phyloP scores from a whole-genome alignment of 2,113 vertebrate species.

The Copsychus sechellarum region DNA sequence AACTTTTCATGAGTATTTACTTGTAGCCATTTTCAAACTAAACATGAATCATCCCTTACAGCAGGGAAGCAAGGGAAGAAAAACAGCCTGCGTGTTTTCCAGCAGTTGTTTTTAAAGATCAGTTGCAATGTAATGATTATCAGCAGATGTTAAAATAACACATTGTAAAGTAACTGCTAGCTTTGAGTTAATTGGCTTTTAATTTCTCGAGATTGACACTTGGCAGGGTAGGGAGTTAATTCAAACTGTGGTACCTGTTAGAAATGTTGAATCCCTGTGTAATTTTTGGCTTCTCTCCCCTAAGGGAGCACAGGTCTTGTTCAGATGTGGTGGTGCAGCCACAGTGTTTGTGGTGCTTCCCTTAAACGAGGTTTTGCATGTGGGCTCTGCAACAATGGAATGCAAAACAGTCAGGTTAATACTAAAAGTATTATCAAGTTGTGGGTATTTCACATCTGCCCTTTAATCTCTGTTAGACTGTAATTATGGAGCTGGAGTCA shows the following conservation, averaged over 20 bases:
- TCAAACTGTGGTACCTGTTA: not conserved
- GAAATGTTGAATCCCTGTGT: not conserved
- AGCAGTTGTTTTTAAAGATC: not conserved
- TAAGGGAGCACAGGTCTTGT: not conserved
- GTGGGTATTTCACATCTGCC: not conserved
- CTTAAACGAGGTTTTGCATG: not conserved
- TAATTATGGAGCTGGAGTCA: not conserved
- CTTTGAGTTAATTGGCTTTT: not conserved
- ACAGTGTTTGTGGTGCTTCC: not conserved
- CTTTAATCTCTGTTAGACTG: not conserved
- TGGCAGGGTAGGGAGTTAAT: accelerated
- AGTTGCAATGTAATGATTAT: not conserved
- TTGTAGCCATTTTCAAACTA: not conserved
- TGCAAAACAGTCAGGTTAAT: not conserved
- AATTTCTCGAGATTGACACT: not conserved
- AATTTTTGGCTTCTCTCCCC: not conserved
- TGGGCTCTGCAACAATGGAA: not conserved
- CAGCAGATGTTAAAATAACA: not conserved
- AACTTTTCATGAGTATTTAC: not conserved
- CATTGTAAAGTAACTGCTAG: not conserved
- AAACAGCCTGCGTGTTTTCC: not conserved
- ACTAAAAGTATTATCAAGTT: not conserved
- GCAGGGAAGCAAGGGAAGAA: not conserved
- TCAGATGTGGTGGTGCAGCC: not conserved
- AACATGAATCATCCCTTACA: not conserved